phyloP scores from a whole-genome alignment of 2,888 invertebrate species.

The Lasioglossum villosulum region DNA sequence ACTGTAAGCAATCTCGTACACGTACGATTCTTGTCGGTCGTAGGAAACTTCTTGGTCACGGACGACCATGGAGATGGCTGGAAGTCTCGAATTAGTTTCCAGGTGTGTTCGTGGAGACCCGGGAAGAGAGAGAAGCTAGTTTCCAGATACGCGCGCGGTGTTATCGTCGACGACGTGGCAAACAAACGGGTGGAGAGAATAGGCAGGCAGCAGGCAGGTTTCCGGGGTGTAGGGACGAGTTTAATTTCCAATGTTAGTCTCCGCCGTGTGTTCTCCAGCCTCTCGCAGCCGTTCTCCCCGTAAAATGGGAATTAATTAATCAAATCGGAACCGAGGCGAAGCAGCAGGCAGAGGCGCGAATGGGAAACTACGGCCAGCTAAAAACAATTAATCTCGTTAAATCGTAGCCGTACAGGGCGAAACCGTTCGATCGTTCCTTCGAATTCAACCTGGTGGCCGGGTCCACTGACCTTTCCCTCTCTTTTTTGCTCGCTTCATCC shows the following conservation, averaged over 20 bases:
- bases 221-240: conserved; percentile 28
- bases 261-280: conserved; percentile 47
- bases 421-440: conserved; percentile 26
- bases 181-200: conserved; percentile 19
- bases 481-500: background rate
- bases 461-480: background rate
- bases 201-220: background rate
- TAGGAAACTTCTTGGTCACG: conserved; percentile 48
- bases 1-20: conserved; percentile 40
- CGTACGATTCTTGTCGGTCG: conserved; percentile 50
- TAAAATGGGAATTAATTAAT: conserved; percentile 76
- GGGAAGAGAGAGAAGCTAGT: background rate
- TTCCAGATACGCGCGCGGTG: conserved; percentile 14
- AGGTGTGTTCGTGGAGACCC: conserved; percentile 5
- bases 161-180: conserved; percentile 48
- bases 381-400: conserved; percentile 76
- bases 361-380: conserved; percentile 54
- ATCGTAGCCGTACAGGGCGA: conserved; percentile 62
- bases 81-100: conserved; percentile 46
- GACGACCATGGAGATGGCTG: conserved; percentile 24
- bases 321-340: conserved; percentile 68
- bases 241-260: conserved; percentile 69
- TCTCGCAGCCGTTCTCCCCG: conserved; percentile 40
- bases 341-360: conserved; percentile 44
- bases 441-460: background rate